Conservation (phyloP, 2,113 vertebrate species). For the Saguinus midas region DNA sequence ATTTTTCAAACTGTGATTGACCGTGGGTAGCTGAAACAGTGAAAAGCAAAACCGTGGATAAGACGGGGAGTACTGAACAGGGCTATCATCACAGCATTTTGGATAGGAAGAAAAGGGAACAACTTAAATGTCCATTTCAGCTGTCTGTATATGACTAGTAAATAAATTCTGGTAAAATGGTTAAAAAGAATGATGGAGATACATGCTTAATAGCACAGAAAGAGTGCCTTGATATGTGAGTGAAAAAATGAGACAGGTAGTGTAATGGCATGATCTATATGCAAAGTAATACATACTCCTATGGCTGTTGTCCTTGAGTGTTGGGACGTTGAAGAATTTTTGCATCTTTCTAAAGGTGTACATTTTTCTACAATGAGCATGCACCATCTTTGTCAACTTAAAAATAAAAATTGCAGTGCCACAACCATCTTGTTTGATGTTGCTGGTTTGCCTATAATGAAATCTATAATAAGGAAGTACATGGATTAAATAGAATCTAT, state of each 20-base stretch:
- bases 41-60: not conserved
- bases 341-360: not conserved
- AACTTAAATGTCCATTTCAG: not conserved
- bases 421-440: not conserved
- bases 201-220: not conserved
- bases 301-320: not conserved
- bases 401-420: not conserved
- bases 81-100: not conserved
- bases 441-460: not conserved
- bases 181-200: not conserved
- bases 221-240: not conserved
- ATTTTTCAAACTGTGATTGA: not conserved
- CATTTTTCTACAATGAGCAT: not conserved
- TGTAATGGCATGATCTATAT: not conserved
- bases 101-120: not conserved
- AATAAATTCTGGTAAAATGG: not conserved
- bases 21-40: not conserved
- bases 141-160: not conserved
- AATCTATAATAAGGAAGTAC: not conserved
- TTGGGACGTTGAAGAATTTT: not conserved
- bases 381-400: not conserved
- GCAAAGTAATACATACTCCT: no score
- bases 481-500: not conserved
- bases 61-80: not conserved
- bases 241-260: not conserved